A percentile compares a stretch with the other conserved stretches of the same genome.
These are phyloP conservation scores for Fulica atra DNA, from an alignment of 2,113 vertebrate species.

Conservation along the genomic window DNA sequence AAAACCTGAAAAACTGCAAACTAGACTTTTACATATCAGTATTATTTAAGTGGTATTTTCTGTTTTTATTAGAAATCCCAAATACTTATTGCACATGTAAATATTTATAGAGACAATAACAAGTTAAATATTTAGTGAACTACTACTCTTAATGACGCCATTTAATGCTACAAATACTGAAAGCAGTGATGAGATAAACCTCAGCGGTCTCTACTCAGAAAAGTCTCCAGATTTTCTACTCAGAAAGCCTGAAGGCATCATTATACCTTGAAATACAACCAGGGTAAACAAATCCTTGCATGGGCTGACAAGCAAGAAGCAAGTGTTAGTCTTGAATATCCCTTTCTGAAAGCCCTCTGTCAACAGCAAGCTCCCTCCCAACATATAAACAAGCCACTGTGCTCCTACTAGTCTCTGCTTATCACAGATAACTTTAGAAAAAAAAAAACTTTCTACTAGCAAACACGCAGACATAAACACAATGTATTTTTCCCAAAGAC, in stretches of 20 bases:
- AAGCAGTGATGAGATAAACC: not conserved
- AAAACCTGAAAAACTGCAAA: not conserved
- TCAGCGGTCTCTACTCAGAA: not conserved
- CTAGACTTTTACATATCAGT: not conserved
- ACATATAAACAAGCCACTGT: not conserved
- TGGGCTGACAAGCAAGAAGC: not conserved
- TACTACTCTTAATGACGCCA: not conserved
- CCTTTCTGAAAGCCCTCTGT: not conserved
- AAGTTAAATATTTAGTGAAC: not conserved
- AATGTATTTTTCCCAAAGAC: not conserved
- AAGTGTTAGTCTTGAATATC: not conserved
- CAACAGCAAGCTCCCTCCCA: not conserved
- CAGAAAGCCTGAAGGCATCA: not conserved
- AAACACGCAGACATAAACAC: not conserved
- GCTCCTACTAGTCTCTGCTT: not conserved
- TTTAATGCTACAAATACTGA: not conserved
- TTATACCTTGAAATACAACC: not conserved
- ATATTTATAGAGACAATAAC: not conserved
- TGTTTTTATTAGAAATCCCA: not conserved
- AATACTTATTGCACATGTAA: not conserved
- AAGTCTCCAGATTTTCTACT: not conserved
- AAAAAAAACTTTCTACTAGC: not conserved
- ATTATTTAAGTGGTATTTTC: not conserved
- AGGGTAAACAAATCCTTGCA: not conserved
- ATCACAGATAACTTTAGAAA: not conserved